A percentile compares a stretch with the other conserved stretches of the same genome.
These are phyloP conservation scores for Clanis bilineata DNA, from an alignment of 2,888 invertebrate species.

Conservation along the genomic window DNA sequence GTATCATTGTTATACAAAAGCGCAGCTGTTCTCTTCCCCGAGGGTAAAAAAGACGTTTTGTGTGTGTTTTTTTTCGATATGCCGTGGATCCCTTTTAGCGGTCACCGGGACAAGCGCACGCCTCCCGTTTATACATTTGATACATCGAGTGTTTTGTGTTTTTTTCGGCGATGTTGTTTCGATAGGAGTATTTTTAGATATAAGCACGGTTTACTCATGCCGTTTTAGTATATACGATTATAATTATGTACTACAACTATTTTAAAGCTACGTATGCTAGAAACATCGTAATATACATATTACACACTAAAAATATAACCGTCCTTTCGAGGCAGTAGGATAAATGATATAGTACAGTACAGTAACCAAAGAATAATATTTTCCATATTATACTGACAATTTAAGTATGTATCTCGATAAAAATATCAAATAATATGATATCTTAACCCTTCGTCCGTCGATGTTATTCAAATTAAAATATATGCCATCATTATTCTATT, in stretches of 20 bases:
- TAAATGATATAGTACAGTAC: no score
- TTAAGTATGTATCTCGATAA: no score
- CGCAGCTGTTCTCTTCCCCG: slow-evolving; percentile 78
- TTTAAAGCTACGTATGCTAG: no score
- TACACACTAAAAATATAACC: no score
- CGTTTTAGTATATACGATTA: no score
- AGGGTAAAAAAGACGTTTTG: slow-evolving; percentile 78
- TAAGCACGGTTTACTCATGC: background rate
- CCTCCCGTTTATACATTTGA: slow-evolving; percentile 52
- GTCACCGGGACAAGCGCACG: slow-evolving; percentile 68
- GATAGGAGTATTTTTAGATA: background rate
- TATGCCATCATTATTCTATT: background rate
- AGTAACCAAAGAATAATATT: no score
- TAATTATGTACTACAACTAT: no score
- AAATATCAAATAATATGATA: no score
- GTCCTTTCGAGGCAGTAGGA: no score
- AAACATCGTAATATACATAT: no score
- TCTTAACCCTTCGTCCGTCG: no score
- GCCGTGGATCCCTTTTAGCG: slow-evolving; percentile 68
- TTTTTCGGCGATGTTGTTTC: slow-evolving; percentile 22
- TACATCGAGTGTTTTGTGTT: slow-evolving; percentile 46
- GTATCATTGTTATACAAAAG: slow-evolving; percentile 79
- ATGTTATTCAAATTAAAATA: background rate
- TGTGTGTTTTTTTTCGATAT: slow-evolving; percentile 62
- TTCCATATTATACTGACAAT: no score